Base-by-base conservation (phyloP, 1,140 invertebrate genomes). In the Drosophila persimilis region DNA sequence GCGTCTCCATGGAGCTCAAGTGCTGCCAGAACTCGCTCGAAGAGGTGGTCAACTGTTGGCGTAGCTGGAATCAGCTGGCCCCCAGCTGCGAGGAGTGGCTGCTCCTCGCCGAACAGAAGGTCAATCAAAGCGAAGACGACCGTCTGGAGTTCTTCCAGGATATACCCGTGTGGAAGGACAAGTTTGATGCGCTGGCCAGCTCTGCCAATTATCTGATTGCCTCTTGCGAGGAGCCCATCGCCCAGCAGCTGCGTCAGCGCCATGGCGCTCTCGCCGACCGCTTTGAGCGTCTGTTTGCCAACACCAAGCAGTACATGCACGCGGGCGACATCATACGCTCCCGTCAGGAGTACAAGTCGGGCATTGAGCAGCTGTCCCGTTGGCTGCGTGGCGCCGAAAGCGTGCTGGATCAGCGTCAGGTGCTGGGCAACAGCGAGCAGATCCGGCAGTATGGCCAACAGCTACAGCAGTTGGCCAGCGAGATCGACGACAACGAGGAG, bases 101-200 rank as follows among this genome's bases (percentile, higher is more conserved):
- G 5, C 92, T 93, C 54, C 93, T 94, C 79, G 97, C 97, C 0
- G 95, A 98, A 78, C 93, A 95, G 39, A 96, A 96, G 86, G 77
- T 97, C 2, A 93, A 94, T 48, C 92, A 95, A 3, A 93, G 95
- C 2, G 97, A 98, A 92, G 97, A 98, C 58, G 94, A 97, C 48
- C 95, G 94, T 89, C 95, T 98, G 92, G 97, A 97, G 83, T 98
- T 97, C 92, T 97, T 97, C 92, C 94, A 97, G 91, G 97, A 98
- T 78, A 94, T 99, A 20, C 95, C 95, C 45, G 93, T 96, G 2
- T 98, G 97, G 96, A 96, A 97, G 90, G 96, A 98, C 77, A 97
- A 96, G 89, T 95, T 97, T 77, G 94, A 96, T 81, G 92, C 95
- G 1, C 80, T 99, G 3, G 95, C 95, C 7, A 97, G 98, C 63